These are phyloP conservation scores for Calyptommatus sinebrachiatus DNA, from an alignment of 2,113 vertebrate genomes.

Conservation along the genomic window DNA sequence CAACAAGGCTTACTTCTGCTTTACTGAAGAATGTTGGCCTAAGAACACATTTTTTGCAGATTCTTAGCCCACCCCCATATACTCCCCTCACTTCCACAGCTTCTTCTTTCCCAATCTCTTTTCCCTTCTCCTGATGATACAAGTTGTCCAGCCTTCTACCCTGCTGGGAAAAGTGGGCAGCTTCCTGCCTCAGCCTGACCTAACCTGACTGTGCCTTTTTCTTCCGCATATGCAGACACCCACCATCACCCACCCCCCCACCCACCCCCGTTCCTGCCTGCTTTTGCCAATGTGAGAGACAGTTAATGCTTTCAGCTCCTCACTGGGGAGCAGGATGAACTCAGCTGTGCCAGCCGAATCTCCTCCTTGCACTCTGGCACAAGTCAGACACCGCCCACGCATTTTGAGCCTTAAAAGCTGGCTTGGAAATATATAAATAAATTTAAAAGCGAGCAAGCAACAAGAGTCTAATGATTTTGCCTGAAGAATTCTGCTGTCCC, in stretches of 20 bases:
- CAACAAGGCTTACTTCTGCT: conserved; percentile 20
- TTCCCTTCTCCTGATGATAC: rapidly evolving
- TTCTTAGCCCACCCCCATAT: not conserved
- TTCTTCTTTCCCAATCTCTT: not conserved
- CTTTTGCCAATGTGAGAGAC: conserved; percentile 53
- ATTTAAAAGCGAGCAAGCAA: not conserved
- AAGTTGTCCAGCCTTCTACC: conserved; percentile 16
- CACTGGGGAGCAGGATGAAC: conserved; percentile 38
- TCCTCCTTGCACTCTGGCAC: conserved; percentile 42
- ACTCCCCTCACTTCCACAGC: not conserved
- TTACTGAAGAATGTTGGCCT: conserved; percentile 34
- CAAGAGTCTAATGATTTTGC: conserved; percentile 22
- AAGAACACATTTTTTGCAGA: conserved; percentile 20
- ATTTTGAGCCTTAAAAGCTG: conserved; percentile 51
- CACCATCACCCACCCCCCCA: not conserved
- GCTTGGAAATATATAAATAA: conserved; percentile 22
- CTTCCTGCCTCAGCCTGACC: conserved; percentile 39
- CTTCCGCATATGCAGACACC: conserved; percentile 29
- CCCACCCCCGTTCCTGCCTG: not conserved
- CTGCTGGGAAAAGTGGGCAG: conserved; percentile 18
- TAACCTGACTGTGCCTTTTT: conserved; percentile 41
- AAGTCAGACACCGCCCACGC: conserved; percentile 47
- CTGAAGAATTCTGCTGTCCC: conserved; percentile 37
- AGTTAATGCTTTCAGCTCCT: conserved; percentile 42
- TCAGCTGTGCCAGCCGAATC: conserved; percentile 29